These are phyloP conservation scores for Porites lobata DNA, from an alignment of 92 coral and sea anemone genomes.

Conservation along the genomic window DNA sequence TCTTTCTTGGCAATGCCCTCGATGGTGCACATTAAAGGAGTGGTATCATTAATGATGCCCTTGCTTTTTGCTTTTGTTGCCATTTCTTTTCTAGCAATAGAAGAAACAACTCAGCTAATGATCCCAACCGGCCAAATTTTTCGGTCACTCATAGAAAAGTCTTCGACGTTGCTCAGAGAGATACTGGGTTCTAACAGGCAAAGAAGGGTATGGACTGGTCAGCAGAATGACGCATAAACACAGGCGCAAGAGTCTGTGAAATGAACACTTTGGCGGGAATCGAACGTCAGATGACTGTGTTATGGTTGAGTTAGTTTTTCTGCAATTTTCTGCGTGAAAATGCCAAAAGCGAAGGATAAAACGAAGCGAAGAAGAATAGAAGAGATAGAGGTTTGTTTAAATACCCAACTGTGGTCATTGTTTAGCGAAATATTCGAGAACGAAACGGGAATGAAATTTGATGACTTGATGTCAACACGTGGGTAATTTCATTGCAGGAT, in stretches of 20 bases:
- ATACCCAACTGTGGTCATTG: neutral
- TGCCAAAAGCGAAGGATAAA: slow-evolving; percentile 90
- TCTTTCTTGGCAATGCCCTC: slow-evolving; percentile 95
- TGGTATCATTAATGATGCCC: slow-evolving; percentile 81
- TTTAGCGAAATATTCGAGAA: neutral
- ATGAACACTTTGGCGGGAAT: slow-evolving; percentile 64
- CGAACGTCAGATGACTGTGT: neutral
- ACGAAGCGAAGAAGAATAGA: slow-evolving; percentile 52
- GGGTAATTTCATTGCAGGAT: slow-evolving; percentile 25
- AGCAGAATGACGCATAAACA: neutral
- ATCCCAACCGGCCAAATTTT: neutral
- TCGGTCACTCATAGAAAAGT: too few relatives aligned
- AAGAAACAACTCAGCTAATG: slow-evolving; percentile 1
- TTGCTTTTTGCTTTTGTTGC: slow-evolving; percentile 72
- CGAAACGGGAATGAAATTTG: neutral
- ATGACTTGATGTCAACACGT: neutral
- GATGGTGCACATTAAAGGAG: slow-evolving; percentile 86
- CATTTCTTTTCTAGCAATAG: slow-evolving; percentile 39
- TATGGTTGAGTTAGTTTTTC: neutral
- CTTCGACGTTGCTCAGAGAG: neutral
- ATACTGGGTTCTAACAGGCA: slow-evolving; percentile 2
- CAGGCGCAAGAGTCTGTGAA: slow-evolving; percentile 13
- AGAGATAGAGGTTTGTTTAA: slow-evolving; percentile 33
- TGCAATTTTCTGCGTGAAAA: slow-evolving; percentile 1
- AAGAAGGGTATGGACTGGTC: slow-evolving; percentile 21